Conservation (phyloP, 1,140 invertebrate genomes). For the Pristionchus pacificus region DNA sequence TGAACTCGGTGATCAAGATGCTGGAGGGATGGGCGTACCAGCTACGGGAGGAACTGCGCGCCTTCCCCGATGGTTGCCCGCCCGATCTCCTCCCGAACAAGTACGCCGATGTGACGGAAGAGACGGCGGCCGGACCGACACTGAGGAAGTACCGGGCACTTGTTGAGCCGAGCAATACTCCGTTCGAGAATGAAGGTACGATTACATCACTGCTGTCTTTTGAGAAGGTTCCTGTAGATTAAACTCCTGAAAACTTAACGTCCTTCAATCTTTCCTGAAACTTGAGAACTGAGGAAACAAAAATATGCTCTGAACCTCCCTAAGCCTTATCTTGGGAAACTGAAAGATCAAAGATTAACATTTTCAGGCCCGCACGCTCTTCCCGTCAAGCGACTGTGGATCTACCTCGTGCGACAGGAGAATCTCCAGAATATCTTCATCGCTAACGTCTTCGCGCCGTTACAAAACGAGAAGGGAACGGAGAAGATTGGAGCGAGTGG, state of each 20-base stretch:
- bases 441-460: slow-evolving; percentile 82
- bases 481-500: too few relatives aligned
- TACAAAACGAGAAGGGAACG: slow-evolving; percentile 57
- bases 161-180: slow-evolving; percentile 86
- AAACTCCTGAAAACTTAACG: too few relatives aligned
- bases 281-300: too few relatives aligned
- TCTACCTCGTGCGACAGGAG: slow-evolving; percentile 85
- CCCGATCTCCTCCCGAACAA: slow-evolving; percentile 74
- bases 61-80: slow-evolving; percentile 61
- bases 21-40: slow-evolving; percentile 82
- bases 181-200: slow-evolving; percentile 77
- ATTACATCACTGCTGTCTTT: too few relatives aligned
- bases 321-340: too few relatives aligned
- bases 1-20: slow-evolving; percentile 79
- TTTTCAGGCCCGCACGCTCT: slow-evolving; percentile 34
- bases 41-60: slow-evolving; percentile 69
- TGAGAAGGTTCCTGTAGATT: too few relatives aligned
- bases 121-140: slow-evolving; percentile 7
- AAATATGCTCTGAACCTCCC: too few relatives aligned
- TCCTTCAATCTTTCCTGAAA: too few relatives aligned
- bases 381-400: slow-evolving; percentile 76
- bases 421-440: slow-evolving; percentile 89
- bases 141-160: slow-evolving; percentile 82
- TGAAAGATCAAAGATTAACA: too few relatives aligned
- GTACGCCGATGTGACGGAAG: slow-evolving; percentile 70